Base-by-base conservation (phyloP, 2,797 vertebrate species). In the Phalloptychus januarius region DNA sequence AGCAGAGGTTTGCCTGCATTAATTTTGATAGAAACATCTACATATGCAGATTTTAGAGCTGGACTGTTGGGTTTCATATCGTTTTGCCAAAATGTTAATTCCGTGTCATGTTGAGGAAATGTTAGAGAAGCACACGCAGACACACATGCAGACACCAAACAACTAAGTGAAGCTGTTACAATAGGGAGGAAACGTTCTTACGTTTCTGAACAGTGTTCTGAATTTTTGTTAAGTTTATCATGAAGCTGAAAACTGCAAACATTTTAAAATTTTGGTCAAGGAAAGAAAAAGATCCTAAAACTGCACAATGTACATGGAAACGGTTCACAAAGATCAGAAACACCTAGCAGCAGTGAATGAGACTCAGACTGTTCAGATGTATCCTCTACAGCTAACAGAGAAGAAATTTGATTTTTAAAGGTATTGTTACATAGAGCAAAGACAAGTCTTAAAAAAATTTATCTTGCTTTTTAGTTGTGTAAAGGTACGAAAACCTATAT, bases 261-360 rank as follows among this genome's bases (percentile, higher is more conserved):
- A 72, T 25, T 42, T 63, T 76, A 76, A n/a, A 25, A 54, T 40
- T 56, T 42, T 23, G 52, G 33, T 83, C 73, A 58, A 76, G 48
- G 40, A 70, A 74, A 81, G 77, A 74, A 31, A 31, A 44, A 15
- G n/a, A 74, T 50, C 72, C 13, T 72, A 69, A 76, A 61, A 76
- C 54, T 31, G 33, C 65, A 18, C 0, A 3, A n/a, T 83, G 33
- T 83, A 86, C 83, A 83, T 80, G 82, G 69, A 69, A 81, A 77
- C 54, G 40, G 77, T 79, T 75, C 33, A 42, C 50, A 80, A 23
- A 12, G 50, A 63, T 28, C 45, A 77, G 77, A 58, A 58, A 73
- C 74, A 77, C 65, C 77, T 58, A 46, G 8, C 46, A 67, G 52
- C 8, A 42, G 71, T 25, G 38, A 58, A 56, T n/a, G 33, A 71